Evolutionary conservation across 2,113 vertebrate species (phyloP).

Genomic region (Alligator sinensis): DNA sequence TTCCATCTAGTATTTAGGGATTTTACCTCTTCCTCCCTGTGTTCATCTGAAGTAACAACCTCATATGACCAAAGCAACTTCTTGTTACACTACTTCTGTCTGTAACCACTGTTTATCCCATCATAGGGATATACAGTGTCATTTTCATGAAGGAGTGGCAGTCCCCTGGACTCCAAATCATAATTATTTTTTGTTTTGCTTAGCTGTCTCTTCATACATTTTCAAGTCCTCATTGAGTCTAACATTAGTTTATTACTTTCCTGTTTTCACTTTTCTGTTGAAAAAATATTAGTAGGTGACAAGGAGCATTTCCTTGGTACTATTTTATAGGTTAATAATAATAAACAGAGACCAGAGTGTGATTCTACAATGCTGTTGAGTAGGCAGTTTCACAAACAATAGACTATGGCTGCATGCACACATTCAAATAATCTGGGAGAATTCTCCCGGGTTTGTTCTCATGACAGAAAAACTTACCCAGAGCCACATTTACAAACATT

Average conservation of each 20-base stretch:
- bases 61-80: background rate
- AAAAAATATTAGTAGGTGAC: background rate
- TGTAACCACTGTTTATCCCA: background rate
- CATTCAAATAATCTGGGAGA: too few species aligned
- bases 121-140: background rate
- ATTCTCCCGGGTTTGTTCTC: too few species aligned
- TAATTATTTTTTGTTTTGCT: accelerated
- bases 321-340: background rate
- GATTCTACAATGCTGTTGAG: background rate
- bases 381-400: background rate
- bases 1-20: background rate
- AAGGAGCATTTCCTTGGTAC: background rate
- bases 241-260: background rate
- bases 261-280: background rate
- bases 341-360: background rate
- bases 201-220: background rate
- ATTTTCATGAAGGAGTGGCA: background rate
- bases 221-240: background rate
- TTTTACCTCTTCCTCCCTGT: background rate
- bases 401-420: too few species aligned
- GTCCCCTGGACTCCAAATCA: background rate
- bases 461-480: too few species aligned
- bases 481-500: too few species aligned
- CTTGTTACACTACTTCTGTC: background rate
- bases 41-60: background rate